A percentile compares a stretch with the other conserved stretches of the same genome.
These are phyloP conservation scores for Rhagonycha fulva DNA, from an alignment of 2,888 invertebrate genomes.

Conservation along the genomic window DNA sequence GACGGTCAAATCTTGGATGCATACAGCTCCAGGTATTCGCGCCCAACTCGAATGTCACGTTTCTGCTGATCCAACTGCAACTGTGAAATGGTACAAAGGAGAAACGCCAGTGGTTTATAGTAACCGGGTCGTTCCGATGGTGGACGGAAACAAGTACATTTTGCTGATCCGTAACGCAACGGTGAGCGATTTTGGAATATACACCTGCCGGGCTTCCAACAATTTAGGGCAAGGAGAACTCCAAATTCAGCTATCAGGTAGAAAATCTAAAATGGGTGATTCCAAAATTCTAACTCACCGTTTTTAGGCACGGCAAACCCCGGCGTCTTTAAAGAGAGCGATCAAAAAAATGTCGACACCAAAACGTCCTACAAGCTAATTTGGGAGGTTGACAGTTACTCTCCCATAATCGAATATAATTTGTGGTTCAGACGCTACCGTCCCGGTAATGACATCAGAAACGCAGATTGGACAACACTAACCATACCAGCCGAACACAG, in stretches of 20 bases:
- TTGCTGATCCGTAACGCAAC: constrained; percentile 71
- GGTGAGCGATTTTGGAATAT: constrained; percentile 73
- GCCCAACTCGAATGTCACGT: constrained; percentile 72
- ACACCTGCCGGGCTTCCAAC: constrained; percentile 79
- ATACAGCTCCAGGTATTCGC: constrained; percentile 72
- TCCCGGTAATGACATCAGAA: constrained; percentile 55
- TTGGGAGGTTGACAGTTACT: constrained; percentile 86
- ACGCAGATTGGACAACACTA: constrained; percentile 68
- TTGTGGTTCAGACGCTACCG: constrained; percentile 64
- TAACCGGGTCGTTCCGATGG: constrained; percentile 53
- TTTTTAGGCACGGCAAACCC: constrained; percentile 68
- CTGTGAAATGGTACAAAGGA: constrained; percentile 70
- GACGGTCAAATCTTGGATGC: constrained; percentile 69
- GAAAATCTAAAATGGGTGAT: neutral
- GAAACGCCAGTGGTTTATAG: constrained; percentile 61
- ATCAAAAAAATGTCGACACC: constrained; percentile 57
- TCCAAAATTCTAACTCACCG: neutral
- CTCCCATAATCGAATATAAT: constrained; percentile 74
- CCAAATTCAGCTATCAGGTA: constrained; percentile 75
- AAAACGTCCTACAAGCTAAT: constrained; percentile 69
- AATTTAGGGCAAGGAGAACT: constrained; percentile 72
- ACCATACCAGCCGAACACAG: constrained; percentile 70
- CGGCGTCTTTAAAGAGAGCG: constrained; percentile 67
- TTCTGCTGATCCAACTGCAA: constrained; percentile 70
- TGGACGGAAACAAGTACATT: constrained; percentile 61